Conservation (phyloP, 2,797 vertebrate species). For the Pseudochirops cupreus region DNA sequence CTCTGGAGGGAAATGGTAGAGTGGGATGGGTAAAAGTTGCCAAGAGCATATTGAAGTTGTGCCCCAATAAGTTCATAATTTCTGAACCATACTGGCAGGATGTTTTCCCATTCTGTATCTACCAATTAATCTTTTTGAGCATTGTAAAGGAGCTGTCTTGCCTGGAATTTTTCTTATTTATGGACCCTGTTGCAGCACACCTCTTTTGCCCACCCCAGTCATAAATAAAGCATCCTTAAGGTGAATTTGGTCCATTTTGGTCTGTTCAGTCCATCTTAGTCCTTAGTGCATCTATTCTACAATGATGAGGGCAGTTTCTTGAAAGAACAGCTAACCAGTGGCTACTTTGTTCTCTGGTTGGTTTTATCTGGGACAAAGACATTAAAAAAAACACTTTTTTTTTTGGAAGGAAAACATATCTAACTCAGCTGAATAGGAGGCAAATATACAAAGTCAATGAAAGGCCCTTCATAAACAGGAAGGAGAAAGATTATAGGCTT, state of each 20-base stretch:
- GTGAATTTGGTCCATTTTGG: accelerated
- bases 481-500: not conserved
- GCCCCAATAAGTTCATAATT: not conserved
- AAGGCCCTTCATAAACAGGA: not conserved
- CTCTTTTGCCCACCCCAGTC: too few species aligned
- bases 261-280: too few species aligned
- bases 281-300: not conserved
- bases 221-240: not conserved
- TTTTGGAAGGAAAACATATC: not conserved
- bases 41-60: not conserved
- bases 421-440: not conserved
- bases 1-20: not conserved
- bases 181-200: accelerated
- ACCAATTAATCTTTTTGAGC: not conserved
- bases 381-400: not conserved
- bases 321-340: not conserved
- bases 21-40: not conserved
- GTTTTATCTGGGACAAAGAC: not conserved
- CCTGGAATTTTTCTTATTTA: not conserved
- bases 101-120: accelerated
- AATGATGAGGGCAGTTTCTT: not conserved
- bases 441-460: too few species aligned
- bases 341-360: not conserved
- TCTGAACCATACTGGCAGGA: accelerated
- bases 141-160: too few species aligned